A percentile compares a stretch with the other conserved stretches of the same genome.
Evolutionary conservation across 2,797 vertebrate species (phyloP).

Genomic region (Ptychadena robeensis): DNA sequence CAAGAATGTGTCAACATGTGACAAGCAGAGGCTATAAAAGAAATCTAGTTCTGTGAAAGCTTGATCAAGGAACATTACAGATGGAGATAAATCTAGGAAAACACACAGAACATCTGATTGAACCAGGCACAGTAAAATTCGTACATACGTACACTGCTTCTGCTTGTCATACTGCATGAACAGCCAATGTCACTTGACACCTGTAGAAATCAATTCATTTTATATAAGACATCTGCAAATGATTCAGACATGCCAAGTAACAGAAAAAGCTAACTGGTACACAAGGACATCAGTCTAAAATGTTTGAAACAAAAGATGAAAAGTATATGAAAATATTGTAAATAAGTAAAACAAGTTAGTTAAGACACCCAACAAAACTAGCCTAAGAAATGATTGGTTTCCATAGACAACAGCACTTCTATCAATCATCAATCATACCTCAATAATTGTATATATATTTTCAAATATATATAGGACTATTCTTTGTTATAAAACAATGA

Average conservation of each 20-base stretch:
- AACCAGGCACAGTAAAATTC: neutral
- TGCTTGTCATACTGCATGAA: neutral
- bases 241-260: neutral
- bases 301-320: neutral
- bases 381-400: too few species aligned
- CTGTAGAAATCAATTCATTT: constrained; percentile 19
- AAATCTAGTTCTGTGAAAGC: neutral
- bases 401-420: too few species aligned
- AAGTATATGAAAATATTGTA: neutral
- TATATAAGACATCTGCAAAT: constrained; percentile 20
- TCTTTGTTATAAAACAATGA: too few species aligned
- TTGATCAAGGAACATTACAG: constrained; percentile 5
- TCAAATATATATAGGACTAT: too few species aligned
- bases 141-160: neutral
- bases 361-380: too few species aligned
- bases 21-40: neutral
- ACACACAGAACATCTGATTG: neutral
- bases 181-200: neutral
- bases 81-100: neutral
- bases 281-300: constrained; percentile 16
- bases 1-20: too few species aligned
- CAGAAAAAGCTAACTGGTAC: neutral
- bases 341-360: too few species aligned
- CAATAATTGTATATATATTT: too few species aligned
- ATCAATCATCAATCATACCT: too few species aligned